Base-by-base conservation (phyloP, 2,888 invertebrate genomes). In the Galeruca laticollis region DNA sequence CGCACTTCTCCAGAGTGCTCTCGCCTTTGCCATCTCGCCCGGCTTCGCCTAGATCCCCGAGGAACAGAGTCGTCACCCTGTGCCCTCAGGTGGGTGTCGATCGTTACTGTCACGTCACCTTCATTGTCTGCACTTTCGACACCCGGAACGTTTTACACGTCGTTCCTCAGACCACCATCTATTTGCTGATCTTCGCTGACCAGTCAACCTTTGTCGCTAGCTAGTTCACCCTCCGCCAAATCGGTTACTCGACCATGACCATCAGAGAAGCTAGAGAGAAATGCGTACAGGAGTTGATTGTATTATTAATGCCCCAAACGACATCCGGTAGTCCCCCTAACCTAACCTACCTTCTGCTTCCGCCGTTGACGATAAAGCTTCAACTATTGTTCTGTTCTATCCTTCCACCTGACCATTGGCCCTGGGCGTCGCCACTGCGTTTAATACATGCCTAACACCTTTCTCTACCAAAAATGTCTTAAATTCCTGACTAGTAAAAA, bases 291-390 rank as follows among this genome's bases (percentile, higher is more conserved):
- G 60, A 13, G 15, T 65, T 73, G 13, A 64, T 31, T 18, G 73
- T 60, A 63, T 80, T 77, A 63, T 81, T 82, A 10, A 81, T 66
- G 3, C 76, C 82, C 73, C 79, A 80, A 15, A 81, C 76, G 51
- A 81, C 67, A 0, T 69, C 65, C 20, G 75, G 78, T 6, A 82
- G 61, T 37, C 37, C 37, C 37, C 10, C 37, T 37, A 40, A 65
- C 72, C 20, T 75, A 67, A 35, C 80, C 82, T 72, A 51, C 73
- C 73, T 15, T 82, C 79, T 1, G 68, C 54, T 5, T 70, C 77
- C 0, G 75, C 77, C 18, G 57, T 20, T n/a, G n/a, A n/a, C n/a
- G n/a, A n/a, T n/a, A n/a, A n/a, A n/a, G n/a, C n/a, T n/a, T n/a
- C n/a, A n/a, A n/a, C n/a, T n/a, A n/a, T n/a, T n/a, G n/a, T n/a